A percentile compares a stretch with the other conserved stretches of the same genome.
Conservation (phyloP, 2,113 vertebrate species). For the Passer montanus region DNA sequence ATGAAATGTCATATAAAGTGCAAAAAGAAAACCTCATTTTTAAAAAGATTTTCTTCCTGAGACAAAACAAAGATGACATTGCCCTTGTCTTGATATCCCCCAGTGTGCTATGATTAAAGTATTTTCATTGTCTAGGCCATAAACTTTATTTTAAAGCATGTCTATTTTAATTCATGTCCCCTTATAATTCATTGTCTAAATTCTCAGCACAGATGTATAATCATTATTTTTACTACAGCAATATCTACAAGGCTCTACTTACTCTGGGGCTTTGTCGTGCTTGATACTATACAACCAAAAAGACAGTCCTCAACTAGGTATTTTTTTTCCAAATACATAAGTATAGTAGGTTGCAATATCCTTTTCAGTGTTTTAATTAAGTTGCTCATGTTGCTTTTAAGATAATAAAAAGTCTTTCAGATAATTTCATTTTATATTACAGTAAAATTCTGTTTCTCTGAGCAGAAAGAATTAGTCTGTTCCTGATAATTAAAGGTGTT, state of each 20-base stretch:
- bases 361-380: neutral
- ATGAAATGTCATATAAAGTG: neutral
- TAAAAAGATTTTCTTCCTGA: neutral
- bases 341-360: neutral
- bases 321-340: neutral
- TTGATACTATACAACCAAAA: neutral
- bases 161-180: neutral
- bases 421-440: neutral
- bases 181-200: neutral
- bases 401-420: neutral
- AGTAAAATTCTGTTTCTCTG: neutral
- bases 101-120: neutral
- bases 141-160: neutral
- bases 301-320: neutral
- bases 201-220: neutral
- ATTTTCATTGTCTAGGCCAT: neutral
- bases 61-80: neutral
- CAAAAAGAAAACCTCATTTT: neutral
- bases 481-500: neutral
- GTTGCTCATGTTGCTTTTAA: neutral
- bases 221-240: neutral
- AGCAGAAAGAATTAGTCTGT: neutral
- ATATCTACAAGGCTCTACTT: neutral
- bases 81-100: neutral
- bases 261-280: neutral